These are phyloP conservation scores for Adoxophyes honmai DNA, from an alignment of 1,140 invertebrate species.

Conservation along the genomic window DNA sequence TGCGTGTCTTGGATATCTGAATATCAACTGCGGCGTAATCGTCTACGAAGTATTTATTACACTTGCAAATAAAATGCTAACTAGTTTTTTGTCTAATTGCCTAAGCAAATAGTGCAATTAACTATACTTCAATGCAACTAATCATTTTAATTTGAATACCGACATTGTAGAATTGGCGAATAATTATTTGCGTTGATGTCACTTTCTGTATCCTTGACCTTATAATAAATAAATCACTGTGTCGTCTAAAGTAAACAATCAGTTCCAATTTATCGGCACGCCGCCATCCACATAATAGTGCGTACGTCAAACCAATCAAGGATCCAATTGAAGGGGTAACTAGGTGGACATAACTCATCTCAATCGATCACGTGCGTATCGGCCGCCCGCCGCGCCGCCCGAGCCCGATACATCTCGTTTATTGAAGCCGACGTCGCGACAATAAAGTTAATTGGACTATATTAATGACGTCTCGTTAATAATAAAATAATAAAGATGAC, in stretches of 20 bases:
- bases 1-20: no score
- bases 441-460: constrained; percentile 72
- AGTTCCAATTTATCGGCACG: constrained; percentile 59
- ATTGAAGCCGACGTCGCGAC: constrained; percentile 65
- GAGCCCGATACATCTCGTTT: constrained; percentile 57
- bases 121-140: no score
- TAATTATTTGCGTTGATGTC: no score
- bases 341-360: constrained; percentile 67
- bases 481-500: constrained; percentile 69
- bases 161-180: no score
- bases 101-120: no score
- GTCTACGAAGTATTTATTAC: not conserved
- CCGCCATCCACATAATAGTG: constrained; percentile 48
- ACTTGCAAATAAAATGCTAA: constrained; percentile 21
- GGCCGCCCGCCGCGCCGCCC: constrained; percentile 23
- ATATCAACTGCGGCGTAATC: no score
- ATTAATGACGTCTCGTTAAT: constrained; percentile 70
- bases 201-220: no score
- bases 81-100: not conserved
- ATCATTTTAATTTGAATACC: no score
- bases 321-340: constrained; percentile 72
- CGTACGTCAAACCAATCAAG: constrained; percentile 71
- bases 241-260: constrained; percentile 51
- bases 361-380: constrained; percentile 63
- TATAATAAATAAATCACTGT: constrained; percentile 27